A percentile compares a stretch with the other conserved stretches of the same genome.
These are phyloP conservation scores for Hippocampus zosterae DNA, from an alignment of 2,113 vertebrate genomes.

Conservation along the genomic window DNA sequence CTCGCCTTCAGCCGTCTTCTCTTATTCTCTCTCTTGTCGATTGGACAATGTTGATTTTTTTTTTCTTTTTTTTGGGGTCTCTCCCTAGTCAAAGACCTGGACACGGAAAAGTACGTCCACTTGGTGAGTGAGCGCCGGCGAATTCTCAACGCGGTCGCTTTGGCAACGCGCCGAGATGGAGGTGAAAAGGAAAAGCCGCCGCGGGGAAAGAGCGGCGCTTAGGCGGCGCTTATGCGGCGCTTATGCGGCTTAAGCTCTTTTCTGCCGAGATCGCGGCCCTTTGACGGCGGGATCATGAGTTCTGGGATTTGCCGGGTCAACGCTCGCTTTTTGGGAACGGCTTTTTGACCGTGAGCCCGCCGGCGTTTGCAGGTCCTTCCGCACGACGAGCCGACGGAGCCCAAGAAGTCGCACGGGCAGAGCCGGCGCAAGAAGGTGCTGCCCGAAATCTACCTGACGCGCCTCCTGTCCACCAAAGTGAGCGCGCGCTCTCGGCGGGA, in stretches of 20 bases:
- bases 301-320: slow-evolving; percentile 63
- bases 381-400: slow-evolving; percentile 84
- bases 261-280: slow-evolving; percentile 64
- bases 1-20: slow-evolving; percentile 46
- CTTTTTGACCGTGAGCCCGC: slow-evolving; percentile 1
- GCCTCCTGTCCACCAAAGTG: slow-evolving; percentile 97
- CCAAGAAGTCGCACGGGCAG: slow-evolving; percentile 86
- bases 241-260: slow-evolving; percentile 67
- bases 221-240: too few relatives aligned
- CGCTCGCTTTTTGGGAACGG: slow-evolving; percentile 53
- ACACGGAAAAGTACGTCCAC: slow-evolving; percentile 97
- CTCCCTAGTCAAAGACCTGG: slow-evolving; percentile 89
- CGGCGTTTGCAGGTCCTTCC: slow-evolving; percentile 80
- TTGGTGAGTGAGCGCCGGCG: slow-evolving; percentile 81
- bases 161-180: slow-evolving; percentile 18
- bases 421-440: slow-evolving; percentile 96
- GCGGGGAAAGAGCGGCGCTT: slow-evolving; percentile 63
- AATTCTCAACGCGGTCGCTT: slow-evolving; percentile 21
- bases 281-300: slow-evolving; percentile 65
- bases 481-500: background rate
- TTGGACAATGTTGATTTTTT: slow-evolving; percentile 61
- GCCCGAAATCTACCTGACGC: slow-evolving; percentile 95
- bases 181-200: slow-evolving; percentile 62
- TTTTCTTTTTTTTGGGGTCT: slow-evolving; percentile 18
- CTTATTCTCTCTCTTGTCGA: slow-evolving; percentile 46